Base-by-base conservation (phyloP, 2,113 vertebrate genomes). In the Catharus bicknelli region DNA sequence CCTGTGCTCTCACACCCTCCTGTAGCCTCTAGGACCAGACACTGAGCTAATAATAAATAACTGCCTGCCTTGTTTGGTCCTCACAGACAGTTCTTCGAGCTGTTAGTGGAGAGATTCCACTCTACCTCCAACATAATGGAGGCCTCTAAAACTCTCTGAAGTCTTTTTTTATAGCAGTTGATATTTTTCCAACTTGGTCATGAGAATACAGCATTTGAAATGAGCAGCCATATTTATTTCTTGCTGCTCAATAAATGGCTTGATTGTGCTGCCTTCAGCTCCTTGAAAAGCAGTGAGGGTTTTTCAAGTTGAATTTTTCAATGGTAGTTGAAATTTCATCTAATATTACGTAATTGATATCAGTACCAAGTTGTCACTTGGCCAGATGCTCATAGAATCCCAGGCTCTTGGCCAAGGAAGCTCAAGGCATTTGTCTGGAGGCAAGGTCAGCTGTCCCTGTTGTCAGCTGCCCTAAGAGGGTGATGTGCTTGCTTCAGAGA, bases 301-400 rank as follows among this genome's bases (percentile, higher is more conserved):
- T 95, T 95, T 72, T 54, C 1, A 3, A 94, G 83, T n/a, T n/a
- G 57, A 51, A 51, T 91, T 89, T 92, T 92, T 93, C 81, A 93
- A 7, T 90, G 54, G 62, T 50, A 82, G 67, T 64, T 92, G 85
- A 90, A 80, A 87, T 82, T 87, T 94, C 72, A 72, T 81, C 76
- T 83, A 29, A 76, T 79, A 32, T 77, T 93, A 90, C 4, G 1
- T 90, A 90, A 94, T 17, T 63, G 66, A 66, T 93, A 61, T 76
- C 70, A 85, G 93, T 85, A 89, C 67, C 70, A 74, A 77, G 67
- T 59, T 96, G 94, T 96, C 93, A 55, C 74, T 91, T 40, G 16
- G 89, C 95, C 95, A 94, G 85, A 66, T 93, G 89, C 89, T 94
- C 1, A 12, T 83, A 87, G 94, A 90, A 89, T 92, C 89, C 84